Base-by-base conservation (phyloP, 2,888 invertebrate species). In the Rhamphomyia laevipes region DNA sequence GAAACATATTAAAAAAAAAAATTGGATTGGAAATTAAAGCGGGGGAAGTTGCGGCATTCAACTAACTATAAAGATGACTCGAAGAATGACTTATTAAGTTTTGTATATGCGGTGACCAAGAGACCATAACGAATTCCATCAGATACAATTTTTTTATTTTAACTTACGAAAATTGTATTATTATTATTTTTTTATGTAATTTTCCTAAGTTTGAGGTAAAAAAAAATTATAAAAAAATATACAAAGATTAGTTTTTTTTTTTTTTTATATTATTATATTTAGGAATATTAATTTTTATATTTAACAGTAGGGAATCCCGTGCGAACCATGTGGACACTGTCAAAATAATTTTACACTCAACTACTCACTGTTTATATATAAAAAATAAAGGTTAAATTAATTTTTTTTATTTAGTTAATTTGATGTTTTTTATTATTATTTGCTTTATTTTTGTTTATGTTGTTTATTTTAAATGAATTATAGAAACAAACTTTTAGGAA, bases 51-150 rank as follows among this genome's bases (percentile, higher is more conserved):
- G 35, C 35, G 35, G 35, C 35, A 35, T 35, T n/a, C 35, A 35
- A 35, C n/a, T n/a, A 35, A 35, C 35, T 35, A 35, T 35, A 13
- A 35, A 42, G 42, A 42, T 42, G 42, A 42, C 42, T 42, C 42
- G 55, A 55, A 55, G 56, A 55, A 57, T 57, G 56, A 57, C 57
- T 57, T 57, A 57, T 57, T 57, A 57, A 57, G 56, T 57, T 57
- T 53, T 53, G 57, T 54, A 13, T 23, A 21, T 15, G 15, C 17
- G 57, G 56, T 57, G 55, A 40, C 48, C 57, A 57, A 57, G 57
- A 56, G 57, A 56, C 57, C 57, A 56, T 51, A 57, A 57, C 57
- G 57, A 56, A 55, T 42, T 42, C 27, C 42, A 21, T 42, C 40
- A 40, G 40, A 40, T 40, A 35, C 33, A 35, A 16, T 15, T 12